Base-by-base conservation (phyloP, 2,113 vertebrate species). In the Mus spicilegus region DNA sequence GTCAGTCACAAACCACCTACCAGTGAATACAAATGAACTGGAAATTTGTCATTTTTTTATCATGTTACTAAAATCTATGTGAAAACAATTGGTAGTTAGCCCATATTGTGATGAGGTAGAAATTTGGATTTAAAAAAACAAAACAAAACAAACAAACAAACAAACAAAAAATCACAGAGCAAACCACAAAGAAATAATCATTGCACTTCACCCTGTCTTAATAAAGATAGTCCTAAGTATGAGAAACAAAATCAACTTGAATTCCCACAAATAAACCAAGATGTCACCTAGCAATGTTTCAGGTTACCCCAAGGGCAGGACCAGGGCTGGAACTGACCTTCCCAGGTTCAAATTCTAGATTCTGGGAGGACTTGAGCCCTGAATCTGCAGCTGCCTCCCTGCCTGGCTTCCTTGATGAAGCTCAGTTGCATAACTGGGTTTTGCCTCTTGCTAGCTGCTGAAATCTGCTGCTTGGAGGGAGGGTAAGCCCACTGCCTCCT, bases 1-100 rank as follows among this genome's bases (percentile, higher is more conserved):
- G 77, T 87, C 82, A 93, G 89, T 93, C 58, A 92, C 84, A 94
- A 70, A 84, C 63, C 67, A 78, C 26, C 86, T 33, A n/a, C 69
- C 75, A 95, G 69, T 95, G 87, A 75, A 80, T 54, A 22, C 36
- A 49, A 16, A 61, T 30, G 36, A 77, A 58, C 36, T 89, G 39
- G 33, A 81, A 39, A 92, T 87, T 49, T 78, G 19, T 73, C 6
- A 13, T 39, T 33, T 46, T 46, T 10, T 26, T 22, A 67, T n/a
- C 36, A 9, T 42, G 30, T 63, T 86, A 89, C 72, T 30, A 58
- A 56, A 87, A 56, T 73, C 24, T 87, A 85, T 4, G 42, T 24
- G n/a, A 36, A 65, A 78, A 91, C 88, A 86, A 16, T 70, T 56
- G 11, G 58, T 87, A 42, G 58, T 78, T 94, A 84, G 76, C 54